Conservation (phyloP, 2,797 vertebrate genomes). For the Thunnus albacares region DNA sequence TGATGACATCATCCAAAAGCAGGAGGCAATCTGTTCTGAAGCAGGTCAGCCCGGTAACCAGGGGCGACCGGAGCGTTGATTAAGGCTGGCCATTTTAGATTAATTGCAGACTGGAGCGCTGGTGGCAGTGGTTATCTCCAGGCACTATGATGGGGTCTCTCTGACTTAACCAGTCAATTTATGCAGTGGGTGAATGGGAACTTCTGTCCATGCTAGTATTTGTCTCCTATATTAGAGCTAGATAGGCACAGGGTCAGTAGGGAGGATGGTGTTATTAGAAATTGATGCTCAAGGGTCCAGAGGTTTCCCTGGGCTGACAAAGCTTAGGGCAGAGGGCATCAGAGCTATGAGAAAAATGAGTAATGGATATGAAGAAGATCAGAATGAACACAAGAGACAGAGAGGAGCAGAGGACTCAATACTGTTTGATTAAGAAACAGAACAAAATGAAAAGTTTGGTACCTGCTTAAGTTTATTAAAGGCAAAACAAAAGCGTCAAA, state of each 20-base stretch:
- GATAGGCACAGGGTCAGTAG: conserved; percentile 44
- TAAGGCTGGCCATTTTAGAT: conserved; percentile 69
- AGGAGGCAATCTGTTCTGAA: conserved; percentile 53
- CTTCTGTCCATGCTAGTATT: conserved; percentile 41
- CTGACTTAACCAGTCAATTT: conserved; percentile 51
- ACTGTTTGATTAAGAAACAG: background rate
- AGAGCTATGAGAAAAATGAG: conserved; percentile 35
- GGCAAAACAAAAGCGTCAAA: no score
- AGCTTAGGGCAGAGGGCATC: conserved; percentile 44
- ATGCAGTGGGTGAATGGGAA: conserved; percentile 50
- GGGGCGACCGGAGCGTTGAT: conserved; percentile 61
- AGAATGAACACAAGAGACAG: conserved; percentile 11
- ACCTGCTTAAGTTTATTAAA: background rate
- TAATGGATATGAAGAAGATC: conserved; percentile 44
- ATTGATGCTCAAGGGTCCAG: conserved; percentile 56
- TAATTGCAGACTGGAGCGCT: conserved; percentile 61
- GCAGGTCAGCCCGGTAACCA: conserved; percentile 68
- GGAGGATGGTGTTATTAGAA: conserved; percentile 62
- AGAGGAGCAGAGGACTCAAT: conserved; percentile 6
- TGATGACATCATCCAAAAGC: conserved; percentile 66
- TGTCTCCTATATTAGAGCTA: conserved; percentile 56
- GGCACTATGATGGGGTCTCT: conserved; percentile 44
- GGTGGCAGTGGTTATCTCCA: conserved; percentile 52
- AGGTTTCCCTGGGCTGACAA: conserved; percentile 52
- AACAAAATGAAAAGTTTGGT: background rate